Evolutionary conservation across 2,888 invertebrate genomes (phyloP), one percentile per base, ranked within the genome.

Genomic region (Watsonalla binaria): DNA sequence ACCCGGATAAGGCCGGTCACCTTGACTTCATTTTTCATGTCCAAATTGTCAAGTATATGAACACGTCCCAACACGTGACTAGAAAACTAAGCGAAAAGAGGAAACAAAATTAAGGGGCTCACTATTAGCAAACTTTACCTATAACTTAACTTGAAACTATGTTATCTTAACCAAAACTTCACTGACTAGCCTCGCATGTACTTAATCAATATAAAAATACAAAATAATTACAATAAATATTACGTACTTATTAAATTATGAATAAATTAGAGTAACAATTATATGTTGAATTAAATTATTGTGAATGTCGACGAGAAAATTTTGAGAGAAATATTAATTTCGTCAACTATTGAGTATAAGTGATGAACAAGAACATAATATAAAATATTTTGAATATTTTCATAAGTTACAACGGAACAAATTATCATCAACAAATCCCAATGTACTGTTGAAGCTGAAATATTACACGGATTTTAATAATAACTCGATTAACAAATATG

Each of bases 171-270:
- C 72, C 74, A 68, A 84, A 78, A 84, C 80, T 77, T 80, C 72
- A 74, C 77, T 90, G 90, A 90, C 90, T 90, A 90, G 90, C 82
- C 80, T 84, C 82, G 81, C 70, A 72, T 72, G 68, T 62, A 68
- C 63, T 49, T 15, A 71, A 71, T 66, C 69, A 74, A 60, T 54
- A 59, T 61, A 63, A 52, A 42, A 58, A 58, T 58, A 58, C 42
- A 42, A 42, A 58, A 61, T 61, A 39, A 37, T 37, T 49, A 74
- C 68, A 76, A 79, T 80, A 79, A 80, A 75, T 80, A 77, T 78
- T 24, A 24, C 24, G 62, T 64, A 71, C 60, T 62, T 70, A 80
- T 73, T 75, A 77, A 82, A 74, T 74, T 77, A 77, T 70, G 71
- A 76, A 78, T 80, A 80, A 83, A 77, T 80, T 77, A 80, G 71